Evolutionary conservation across 2,888 invertebrate genomes (phyloP).

Genomic region (Aspidiotus rigidus): DNA sequence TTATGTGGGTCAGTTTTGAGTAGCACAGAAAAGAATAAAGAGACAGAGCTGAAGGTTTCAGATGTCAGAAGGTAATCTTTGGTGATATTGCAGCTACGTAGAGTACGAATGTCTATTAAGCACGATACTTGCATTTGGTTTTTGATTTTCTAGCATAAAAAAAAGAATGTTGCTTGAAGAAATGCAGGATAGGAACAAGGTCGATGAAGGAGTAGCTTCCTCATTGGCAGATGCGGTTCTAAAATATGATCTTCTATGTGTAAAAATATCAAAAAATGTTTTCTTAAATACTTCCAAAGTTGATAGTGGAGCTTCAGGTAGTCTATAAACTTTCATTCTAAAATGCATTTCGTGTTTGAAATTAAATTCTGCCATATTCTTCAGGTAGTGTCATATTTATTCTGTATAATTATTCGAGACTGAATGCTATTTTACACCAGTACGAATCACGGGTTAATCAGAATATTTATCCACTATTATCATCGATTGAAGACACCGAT

Average conservation of each 20-base stretch:
- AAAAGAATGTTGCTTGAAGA: conserved; percentile 10
- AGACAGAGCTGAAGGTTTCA: not conserved
- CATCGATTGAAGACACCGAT: conserved; percentile 52
- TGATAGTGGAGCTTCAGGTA: not conserved
- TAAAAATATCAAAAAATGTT: conserved; percentile 12
- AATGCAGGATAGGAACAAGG: conserved; percentile 20
- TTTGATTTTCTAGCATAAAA: conserved; percentile 16
- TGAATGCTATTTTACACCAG: conserved; percentile 56
- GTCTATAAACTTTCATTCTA: not conserved
- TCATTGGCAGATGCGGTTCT: conserved; percentile 15
- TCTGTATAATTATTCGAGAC: conserved; percentile 66
- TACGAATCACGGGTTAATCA: conserved; percentile 51
- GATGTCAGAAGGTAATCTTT: conserved; percentile 6
- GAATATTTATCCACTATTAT: conserved; percentile 54
- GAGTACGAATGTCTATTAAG: not conserved
- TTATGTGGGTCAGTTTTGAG: conserved; percentile 18
- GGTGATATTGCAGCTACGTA: not conserved
- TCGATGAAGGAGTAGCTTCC: not conserved
- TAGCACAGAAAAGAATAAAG: not conserved
- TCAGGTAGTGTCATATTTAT: conserved; percentile 53
- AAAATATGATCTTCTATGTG: conserved; percentile 19
- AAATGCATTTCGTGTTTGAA: not conserved
- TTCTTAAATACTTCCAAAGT: conserved; percentile 1
- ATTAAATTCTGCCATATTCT: not conserved
- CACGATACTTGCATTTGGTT: not conserved